These are phyloP conservation scores for Heliconius hewitsoni DNA, from an alignment of 1,140 invertebrate genomes.

Conservation along the genomic window DNA sequence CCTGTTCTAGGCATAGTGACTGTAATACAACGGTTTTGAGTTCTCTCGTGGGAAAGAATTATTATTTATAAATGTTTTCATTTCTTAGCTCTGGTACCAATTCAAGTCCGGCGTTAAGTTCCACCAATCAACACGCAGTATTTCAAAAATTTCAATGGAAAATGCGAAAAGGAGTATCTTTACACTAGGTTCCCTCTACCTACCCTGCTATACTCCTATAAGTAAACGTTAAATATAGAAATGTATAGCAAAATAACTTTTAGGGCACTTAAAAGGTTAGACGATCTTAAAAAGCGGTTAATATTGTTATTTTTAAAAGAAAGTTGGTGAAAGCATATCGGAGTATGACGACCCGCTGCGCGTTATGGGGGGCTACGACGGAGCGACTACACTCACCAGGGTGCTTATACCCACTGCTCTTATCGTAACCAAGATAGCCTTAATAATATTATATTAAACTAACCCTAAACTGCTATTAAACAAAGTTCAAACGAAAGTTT, in stretches of 20 bases:
- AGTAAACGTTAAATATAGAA: neutral
- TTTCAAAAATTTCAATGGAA: no score
- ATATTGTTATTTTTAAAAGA: slow-evolving; percentile 38
- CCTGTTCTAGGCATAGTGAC: no score
- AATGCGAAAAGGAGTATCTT: no score
- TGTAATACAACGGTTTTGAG: no score
- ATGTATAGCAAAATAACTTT: neutral
- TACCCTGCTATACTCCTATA: neutral
- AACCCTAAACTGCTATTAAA: slow-evolving; percentile 10
- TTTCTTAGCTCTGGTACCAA: no score
- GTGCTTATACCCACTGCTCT: slow-evolving; percentile 62
- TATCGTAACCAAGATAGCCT: slow-evolving; percentile 63
- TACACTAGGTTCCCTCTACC: no score
- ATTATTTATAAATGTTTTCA: no score
- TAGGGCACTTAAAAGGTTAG: slow-evolving; percentile 8
- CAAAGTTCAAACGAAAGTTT: slow-evolving; percentile 21
- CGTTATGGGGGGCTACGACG: slow-evolving; percentile 59
- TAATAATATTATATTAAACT: slow-evolving; percentile 50
- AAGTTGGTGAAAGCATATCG: slow-evolving; percentile 37
- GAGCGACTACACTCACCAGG: slow-evolving; percentile 60
- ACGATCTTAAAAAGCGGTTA: slow-evolving; percentile 7
- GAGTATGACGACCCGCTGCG: slow-evolving; percentile 56
- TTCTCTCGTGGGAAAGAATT: no score
- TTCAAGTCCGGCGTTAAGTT: no score
- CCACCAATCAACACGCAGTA: no score